Percentiles rank a stretch among this genome's conserved stretches.
These are phyloP conservation scores for Argopecten irradians DNA, from an alignment of 1,140 invertebrate species.

Conservation along the genomic window DNA sequence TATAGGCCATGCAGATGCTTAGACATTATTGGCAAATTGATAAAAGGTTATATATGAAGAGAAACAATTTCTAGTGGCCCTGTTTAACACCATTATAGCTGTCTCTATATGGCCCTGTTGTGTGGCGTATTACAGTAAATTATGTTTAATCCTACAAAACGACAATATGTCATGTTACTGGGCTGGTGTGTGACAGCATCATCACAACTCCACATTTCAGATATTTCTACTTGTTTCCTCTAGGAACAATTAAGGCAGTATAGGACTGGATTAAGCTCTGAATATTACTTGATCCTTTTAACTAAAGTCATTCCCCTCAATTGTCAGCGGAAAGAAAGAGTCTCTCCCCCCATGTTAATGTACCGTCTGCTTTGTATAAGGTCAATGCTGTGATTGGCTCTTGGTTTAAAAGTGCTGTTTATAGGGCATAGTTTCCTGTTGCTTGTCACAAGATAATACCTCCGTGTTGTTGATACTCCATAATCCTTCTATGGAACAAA, in stretches of 20 bases:
- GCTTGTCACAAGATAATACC: not conserved
- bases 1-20: too few species aligned
- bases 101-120: not conserved
- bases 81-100: not conserved
- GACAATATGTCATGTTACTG: not conserved
- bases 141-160: not conserved
- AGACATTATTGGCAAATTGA: not conserved
- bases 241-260: not conserved
- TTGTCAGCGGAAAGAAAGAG: not conserved
- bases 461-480: not conserved
- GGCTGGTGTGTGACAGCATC: not conserved
- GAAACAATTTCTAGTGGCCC: not conserved
- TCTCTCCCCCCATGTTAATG: not conserved
- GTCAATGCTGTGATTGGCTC: not conserved
- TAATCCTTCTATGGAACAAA: not conserved
- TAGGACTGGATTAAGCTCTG: not conserved
- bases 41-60: not conserved
- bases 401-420: slow-evolving; percentile 22
- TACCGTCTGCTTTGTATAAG: not conserved
- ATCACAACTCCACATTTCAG: not conserved
- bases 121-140: not conserved
- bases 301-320: not conserved
- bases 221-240: not conserved
- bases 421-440: not conserved
- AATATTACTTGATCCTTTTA: slow-evolving; percentile 19